Evolutionary conservation across 2,797 vertebrate species (phyloP), one percentile per base, ranked within the genome.

Genomic region (Smutsia temminckii): DNA sequence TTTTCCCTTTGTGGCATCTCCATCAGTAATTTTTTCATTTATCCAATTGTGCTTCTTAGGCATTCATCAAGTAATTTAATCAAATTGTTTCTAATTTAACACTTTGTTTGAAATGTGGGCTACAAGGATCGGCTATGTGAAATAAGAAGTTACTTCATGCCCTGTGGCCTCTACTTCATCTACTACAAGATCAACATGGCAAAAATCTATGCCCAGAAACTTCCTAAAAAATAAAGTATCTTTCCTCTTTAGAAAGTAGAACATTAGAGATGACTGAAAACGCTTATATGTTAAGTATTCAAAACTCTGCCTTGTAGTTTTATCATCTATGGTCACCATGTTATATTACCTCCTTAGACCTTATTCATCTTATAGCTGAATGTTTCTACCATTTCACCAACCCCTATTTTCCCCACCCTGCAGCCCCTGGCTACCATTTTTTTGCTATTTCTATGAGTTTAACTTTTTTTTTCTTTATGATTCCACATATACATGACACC

Each of bases 21-120:
- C 32, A 49, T 74, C 46, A 63, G 25, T 57, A 68, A 94, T 49
- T 29, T 51, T 69, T 88, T 77, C 21, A 89, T 59, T 86, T 86
- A 84, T 57, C 46, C 51, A 91, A 29, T 42, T 69, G 46, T 37
- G 23, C 61, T 92, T 88, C 42, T 71, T 78, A 91, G 75, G 55
- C 25, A 79, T 86, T 51, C 3, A 57, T 59, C 29, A 61, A 57
- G 78, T 51, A 85, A 69, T 49, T 72, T 74, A 75, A 69, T 92
- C 40, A 49, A 78, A 51, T 91, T 64, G 95, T 59, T 91, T 88
- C 66, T 93, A 14, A 29, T 75, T 85, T 37, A 91, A 46, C 16
- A 53, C 6, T 84, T 71, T 29, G 37, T 49, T 71, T 72, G 10
- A 89, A 86, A 64, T 59, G 74, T 5, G 9, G 16, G 46, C 46